These are phyloP conservation scores for Onthophagus taurus DNA, from an alignment of 1,140 invertebrate species.

Conservation along the genomic window DNA sequence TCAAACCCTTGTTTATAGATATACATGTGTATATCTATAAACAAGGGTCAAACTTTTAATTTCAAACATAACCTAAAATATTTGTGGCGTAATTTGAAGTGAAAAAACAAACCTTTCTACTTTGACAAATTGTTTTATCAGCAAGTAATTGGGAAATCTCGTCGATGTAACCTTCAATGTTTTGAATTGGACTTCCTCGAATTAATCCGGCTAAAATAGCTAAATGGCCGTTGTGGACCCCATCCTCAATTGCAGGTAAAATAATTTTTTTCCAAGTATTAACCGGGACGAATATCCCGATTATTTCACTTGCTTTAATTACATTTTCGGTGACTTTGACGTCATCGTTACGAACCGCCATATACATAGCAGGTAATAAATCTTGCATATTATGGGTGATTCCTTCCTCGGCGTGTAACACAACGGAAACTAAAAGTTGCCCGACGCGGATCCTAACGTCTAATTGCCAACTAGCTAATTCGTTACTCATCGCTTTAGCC, in stretches of 20 bases:
- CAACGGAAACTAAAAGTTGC: conserved; percentile 56
- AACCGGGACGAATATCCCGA: conserved; percentile 55
- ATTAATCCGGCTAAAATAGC: conserved; percentile 42
- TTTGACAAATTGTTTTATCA: conserved; percentile 35
- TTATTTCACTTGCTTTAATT: conserved; percentile 44
- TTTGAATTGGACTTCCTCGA: conserved; percentile 35
- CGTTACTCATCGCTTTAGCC: conserved; percentile 51
- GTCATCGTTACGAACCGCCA: conserved; percentile 50
- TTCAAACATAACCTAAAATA: background rate
- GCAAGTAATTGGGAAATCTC: conserved; percentile 33
- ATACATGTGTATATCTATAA: too few species aligned
- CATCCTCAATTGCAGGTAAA: conserved; percentile 41
- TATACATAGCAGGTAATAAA: conserved; percentile 48
- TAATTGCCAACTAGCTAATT: conserved; percentile 62
- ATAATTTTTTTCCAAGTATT: conserved; percentile 42
- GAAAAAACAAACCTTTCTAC: conserved; percentile 27
- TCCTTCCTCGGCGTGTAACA: conserved; percentile 58
- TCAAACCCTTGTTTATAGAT: background rate
- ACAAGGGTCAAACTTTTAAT: too few species aligned
- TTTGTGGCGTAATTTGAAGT: background rate
- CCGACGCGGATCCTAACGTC: conserved; percentile 62
- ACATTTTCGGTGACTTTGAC: conserved; percentile 50
- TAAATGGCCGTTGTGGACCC: conserved; percentile 42
- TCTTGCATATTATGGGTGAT: conserved; percentile 56
- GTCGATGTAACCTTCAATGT: conserved; percentile 22